Conservation (phyloP, 2,888 invertebrate species). For the Idaea dimidiata region DNA sequence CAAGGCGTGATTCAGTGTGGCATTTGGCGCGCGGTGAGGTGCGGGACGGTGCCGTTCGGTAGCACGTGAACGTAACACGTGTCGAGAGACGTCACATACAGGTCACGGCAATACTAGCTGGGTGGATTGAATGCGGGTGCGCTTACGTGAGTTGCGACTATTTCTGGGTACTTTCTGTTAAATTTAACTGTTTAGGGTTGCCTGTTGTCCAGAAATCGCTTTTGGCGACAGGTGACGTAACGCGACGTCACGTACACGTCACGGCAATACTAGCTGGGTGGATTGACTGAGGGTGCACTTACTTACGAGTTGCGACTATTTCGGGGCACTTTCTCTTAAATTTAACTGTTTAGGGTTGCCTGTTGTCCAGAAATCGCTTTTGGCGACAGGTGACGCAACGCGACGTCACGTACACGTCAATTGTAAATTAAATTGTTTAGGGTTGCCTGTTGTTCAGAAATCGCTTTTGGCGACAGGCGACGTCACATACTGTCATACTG, state of each 20-base stretch:
- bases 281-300: background rate
- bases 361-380: too few species aligned
- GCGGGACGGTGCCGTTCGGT: background rate
- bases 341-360: too few species aligned
- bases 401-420: slow-evolving; percentile 20
- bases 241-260: slow-evolving; percentile 21
- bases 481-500: too few species aligned
- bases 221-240: slow-evolving; percentile 19
- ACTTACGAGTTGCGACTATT: too few species aligned
- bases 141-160: background rate
- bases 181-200: too few species aligned
- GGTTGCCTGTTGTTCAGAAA: too few species aligned
- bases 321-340: too few species aligned
- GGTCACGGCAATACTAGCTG: background rate
- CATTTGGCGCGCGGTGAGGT: background rate
- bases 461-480: too few species aligned
- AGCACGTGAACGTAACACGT: slow-evolving; percentile 25
- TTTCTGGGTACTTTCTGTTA: too few species aligned
- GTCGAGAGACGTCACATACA: slow-evolving; percentile 19
- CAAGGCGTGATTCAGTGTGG: background rate
- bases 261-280: background rate
- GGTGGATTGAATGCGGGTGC: background rate
- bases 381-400: slow-evolving; percentile 21
- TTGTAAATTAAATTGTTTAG: too few species aligned
- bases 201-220: too few species aligned